Evolutionary conservation across 2,888 invertebrate species (phyloP).

Genomic region (Acheta domesticus): DNA sequence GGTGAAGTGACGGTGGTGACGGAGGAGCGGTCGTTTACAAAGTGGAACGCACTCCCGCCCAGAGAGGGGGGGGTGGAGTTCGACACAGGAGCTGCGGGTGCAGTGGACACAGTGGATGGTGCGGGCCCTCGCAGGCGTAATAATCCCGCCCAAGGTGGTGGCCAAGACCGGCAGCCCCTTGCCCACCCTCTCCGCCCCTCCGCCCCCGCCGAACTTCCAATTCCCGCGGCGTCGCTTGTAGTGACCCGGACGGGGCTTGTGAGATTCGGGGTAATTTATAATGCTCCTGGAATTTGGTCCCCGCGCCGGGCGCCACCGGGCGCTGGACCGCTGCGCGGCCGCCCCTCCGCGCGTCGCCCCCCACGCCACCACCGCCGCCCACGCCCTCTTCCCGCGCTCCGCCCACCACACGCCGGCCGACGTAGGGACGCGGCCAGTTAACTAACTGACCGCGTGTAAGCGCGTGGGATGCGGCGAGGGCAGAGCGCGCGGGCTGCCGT

Average conservation of each 20-base stretch:
- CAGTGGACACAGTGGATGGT: no score
- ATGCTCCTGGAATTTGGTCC: constrained; percentile 33
- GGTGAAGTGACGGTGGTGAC: not conserved
- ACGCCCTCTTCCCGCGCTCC: not conserved
- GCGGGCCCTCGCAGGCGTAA: not conserved
- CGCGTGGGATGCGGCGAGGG: not conserved
- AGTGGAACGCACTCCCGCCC: no score
- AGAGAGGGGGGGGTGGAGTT: no score
- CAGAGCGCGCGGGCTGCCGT: not conserved
- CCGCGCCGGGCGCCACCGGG: not conserved
- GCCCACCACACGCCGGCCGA: constrained; percentile 20
- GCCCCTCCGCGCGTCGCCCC: not conserved
- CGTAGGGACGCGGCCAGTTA: constrained; percentile 26
- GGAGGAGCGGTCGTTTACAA: not conserved
- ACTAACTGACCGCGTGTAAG: constrained; percentile 28
- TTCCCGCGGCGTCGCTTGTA: constrained; percentile 22
- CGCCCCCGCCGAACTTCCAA: constrained; percentile 21
- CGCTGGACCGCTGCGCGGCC: not conserved
- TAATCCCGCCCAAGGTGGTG: not conserved
- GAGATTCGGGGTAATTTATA: constrained; percentile 33
- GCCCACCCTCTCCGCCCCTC: constrained; percentile 6
- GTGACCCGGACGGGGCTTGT: constrained; percentile 29
- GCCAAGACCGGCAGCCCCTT: not conserved
- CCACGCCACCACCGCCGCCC: no score
- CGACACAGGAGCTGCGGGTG: no score